These are phyloP conservation scores for Orthonychiurus folsomi DNA, from an alignment of 2,888 invertebrate species.

Conservation along the genomic window DNA sequence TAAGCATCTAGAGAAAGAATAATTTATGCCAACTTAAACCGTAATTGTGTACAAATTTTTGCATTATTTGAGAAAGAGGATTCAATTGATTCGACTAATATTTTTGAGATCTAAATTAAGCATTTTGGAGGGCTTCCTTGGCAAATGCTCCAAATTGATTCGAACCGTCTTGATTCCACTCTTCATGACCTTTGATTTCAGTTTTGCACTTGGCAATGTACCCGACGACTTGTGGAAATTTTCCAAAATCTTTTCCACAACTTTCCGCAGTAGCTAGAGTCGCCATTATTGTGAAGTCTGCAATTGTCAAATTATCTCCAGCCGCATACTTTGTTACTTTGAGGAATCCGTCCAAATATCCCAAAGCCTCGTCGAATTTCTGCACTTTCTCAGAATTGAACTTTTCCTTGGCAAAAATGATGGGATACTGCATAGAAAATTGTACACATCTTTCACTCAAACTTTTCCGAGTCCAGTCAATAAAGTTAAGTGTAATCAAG, in stretches of 20 bases:
- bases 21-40: no score
- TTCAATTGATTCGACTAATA: no score
- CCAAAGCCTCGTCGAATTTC: slow-evolving; percentile 44
- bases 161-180: slow-evolving; percentile 43
- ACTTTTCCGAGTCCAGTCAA: slow-evolving; percentile 38
- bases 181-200: slow-evolving; percentile 53
- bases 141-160: slow-evolving; percentile 36
- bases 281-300: slow-evolving; percentile 47
- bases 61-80: no score
- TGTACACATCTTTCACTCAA: no score
- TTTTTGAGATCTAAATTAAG: slow-evolving; percentile 1
- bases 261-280: slow-evolving; percentile 43
- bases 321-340: slow-evolving; percentile 43
- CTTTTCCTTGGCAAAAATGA: slow-evolving; percentile 41
- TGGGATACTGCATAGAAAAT: slow-evolving; percentile 24
- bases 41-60: no score
- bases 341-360: slow-evolving; percentile 45
- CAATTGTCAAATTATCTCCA: slow-evolving; percentile 44
- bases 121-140: slow-evolving; percentile 16
- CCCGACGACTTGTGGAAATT: slow-evolving; percentile 58
- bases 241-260: slow-evolving; percentile 56
- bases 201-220: slow-evolving; percentile 55
- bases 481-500: slow-evolving; percentile 17
- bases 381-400: slow-evolving; percentile 42
- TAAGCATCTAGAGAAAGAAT: no score